Base-by-base conservation (phyloP, 1,140 invertebrate genomes). In the Choristoneura fumiferana region DNA sequence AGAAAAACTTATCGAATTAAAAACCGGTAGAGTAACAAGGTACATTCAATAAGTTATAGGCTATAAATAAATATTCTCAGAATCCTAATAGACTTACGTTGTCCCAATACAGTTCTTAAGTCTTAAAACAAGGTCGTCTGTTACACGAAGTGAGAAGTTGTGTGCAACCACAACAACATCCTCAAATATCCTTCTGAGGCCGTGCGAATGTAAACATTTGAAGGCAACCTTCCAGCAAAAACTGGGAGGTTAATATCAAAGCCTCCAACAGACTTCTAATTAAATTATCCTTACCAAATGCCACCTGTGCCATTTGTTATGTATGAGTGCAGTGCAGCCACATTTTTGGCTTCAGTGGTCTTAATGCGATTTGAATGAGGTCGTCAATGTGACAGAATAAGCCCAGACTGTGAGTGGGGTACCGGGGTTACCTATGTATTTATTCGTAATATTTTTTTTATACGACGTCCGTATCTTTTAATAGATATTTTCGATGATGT, bases 121-220 rank as follows among this genome's bases (percentile, higher is more conserved):
- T 29, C 22, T 3, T 22, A 49, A 22, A n/a, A 33, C 43, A 49
- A 49, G 43, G 22, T 33, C 43, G 43, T n/a, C 12, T 8, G 4
- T 10, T 49, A 12, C 43, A 29, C 43, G 43, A 12, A 29, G 22
- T 29, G 10, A 29, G 43, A n/a, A 22, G 43, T 49, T 18, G 17
- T 49, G 43, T 49, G 43, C 4, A 29, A 12, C 43, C 22, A 49
- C n/a, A 49, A 12, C 43, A 49, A 49, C n/a, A 49, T 49, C 43
- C 43, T 49, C 18, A 29, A 3, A 6, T 29, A 29, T 29, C 6
- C 4, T 49, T 17, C 43, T 49, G 43, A 49, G 43, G 43, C 29
- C 43, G 43, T 22, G 22, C 6, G 2, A 3, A 29, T 29, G 43
- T 49, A 49, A 49, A 49, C 43, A 49, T 17, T 29, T 49, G 17